Evolutionary conservation across 2,113 vertebrate genomes (phyloP).

Genomic region (Rhea pennata): DNA sequence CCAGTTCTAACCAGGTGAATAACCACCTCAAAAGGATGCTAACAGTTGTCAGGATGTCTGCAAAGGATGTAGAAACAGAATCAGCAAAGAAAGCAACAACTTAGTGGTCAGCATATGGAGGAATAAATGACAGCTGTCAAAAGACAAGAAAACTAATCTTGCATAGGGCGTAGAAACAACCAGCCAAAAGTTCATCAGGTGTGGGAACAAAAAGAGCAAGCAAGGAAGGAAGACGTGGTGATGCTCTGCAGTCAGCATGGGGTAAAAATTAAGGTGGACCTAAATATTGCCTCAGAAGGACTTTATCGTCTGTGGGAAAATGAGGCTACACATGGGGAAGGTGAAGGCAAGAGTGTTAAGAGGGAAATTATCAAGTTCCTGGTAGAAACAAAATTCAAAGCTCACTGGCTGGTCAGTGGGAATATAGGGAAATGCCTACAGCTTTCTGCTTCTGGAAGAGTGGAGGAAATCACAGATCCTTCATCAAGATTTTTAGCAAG

Average conservation of each 20-base stretch:
- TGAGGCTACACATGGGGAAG: background rate
- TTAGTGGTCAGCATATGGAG: background rate
- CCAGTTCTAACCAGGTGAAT: background rate
- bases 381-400: background rate
- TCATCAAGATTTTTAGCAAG: background rate
- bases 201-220: background rate
- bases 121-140: background rate
- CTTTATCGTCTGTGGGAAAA: background rate
- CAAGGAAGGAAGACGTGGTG: background rate
- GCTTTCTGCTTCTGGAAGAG: background rate
- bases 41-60: background rate
- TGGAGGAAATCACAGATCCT: rapidly evolving
- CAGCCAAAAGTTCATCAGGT: background rate
- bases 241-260: background rate
- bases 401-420: background rate
- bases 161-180: background rate
- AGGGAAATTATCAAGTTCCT: background rate
- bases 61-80: background rate
- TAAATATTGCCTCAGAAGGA: background rate
- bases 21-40: constrained; percentile 48
- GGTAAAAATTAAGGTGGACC: background rate
- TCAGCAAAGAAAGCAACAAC: background rate
- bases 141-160: background rate
- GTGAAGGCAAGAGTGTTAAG: background rate
- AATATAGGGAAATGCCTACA: background rate